Percentiles rank a stretch among this genome's conserved stretches.
Evolutionary conservation across 1,140 invertebrate genomes (phyloP).

Genomic region (Papilio dardanus): DNA sequence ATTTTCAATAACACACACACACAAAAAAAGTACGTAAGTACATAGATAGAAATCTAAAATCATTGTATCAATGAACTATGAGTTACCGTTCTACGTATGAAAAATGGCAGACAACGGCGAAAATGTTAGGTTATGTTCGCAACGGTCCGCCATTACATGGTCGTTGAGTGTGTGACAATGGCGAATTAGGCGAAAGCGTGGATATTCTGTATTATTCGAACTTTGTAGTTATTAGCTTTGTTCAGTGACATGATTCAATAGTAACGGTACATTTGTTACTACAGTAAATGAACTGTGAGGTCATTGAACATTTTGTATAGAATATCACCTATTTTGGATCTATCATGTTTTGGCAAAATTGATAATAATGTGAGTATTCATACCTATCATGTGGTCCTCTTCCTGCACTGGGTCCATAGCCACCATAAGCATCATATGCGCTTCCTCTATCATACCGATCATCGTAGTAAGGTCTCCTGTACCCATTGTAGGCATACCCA

Average conservation of each 20-base stretch:
- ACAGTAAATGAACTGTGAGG: slow-evolving; percentile 40
- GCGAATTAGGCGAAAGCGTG: slow-evolving; percentile 61
- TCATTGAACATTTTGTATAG: slow-evolving; percentile 16
- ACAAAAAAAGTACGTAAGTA: background rate
- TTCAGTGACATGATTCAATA: slow-evolving; percentile 50
- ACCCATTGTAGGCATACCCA: slow-evolving; percentile 67
- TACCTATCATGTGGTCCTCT: slow-evolving; percentile 74
- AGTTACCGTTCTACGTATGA: slow-evolving; percentile 37
- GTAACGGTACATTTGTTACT: slow-evolving; percentile 42
- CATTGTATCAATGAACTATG: background rate
- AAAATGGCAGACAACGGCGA: slow-evolving; percentile 41
- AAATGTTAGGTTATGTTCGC: slow-evolving; percentile 49
- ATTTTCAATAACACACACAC: no score
- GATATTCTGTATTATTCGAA: slow-evolving; percentile 40
- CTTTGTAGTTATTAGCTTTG: slow-evolving; percentile 42
- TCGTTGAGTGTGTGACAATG: slow-evolving; percentile 43
- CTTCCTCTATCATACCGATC: slow-evolving; percentile 72
- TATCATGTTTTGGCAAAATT: background rate
- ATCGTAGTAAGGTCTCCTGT: slow-evolving; percentile 72
- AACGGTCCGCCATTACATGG: slow-evolving; percentile 45
- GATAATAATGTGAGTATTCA: slow-evolving; percentile 40
- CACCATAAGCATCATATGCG: slow-evolving; percentile 61
- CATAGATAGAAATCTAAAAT: background rate
- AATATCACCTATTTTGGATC: background rate
- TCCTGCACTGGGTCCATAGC: slow-evolving; percentile 67